Evolutionary conservation across 1,140 invertebrate genomes (phyloP), one percentile per base, ranked within the genome.

Genomic region (Sinella curviseta): DNA sequence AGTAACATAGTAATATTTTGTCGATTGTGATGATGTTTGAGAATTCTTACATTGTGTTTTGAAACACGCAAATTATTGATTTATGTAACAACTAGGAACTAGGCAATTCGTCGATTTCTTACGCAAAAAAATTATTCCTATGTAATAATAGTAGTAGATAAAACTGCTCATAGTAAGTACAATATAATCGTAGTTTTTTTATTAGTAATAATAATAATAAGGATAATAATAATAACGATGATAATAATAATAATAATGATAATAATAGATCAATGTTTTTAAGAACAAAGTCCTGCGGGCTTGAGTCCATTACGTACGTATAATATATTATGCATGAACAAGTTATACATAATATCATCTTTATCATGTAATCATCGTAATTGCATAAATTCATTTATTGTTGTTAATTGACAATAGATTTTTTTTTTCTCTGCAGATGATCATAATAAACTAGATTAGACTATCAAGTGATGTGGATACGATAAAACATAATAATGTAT

Each of bases 251-350:
- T n/a, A n/a, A n/a, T n/a, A n/a, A n/a, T n/a, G n/a, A n/a, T n/a
- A n/a, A n/a, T 74, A 74, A 36, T 74, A 14, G 24, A 26, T 60
- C 14, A 60, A 17, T n/a, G n/a, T 60, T n/a, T 60, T 60, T 14
- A 60, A 60, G 55, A 60, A 60, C 55, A 60, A 60, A 60, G 55
- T 60, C 55, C 24, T 3, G 55, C 55, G 12, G 55, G 55, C 55
- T 60, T 60, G 55, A 60, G 55, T 60, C 55, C 55, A 60, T 60
- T n/a, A 60, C 55, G 55, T 60, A 60, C 55, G 55, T 14, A n/a
- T 60, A 24, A n/a, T n/a, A n/a, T n/a, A n/a, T n/a, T 60, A 60
- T 26, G 55, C 55, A 60, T 60, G 55, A 60, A 60, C 55, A 60
- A 14, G 24, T 14, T 60, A 60, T 60, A 60, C n/a, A 60, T 60